Evolutionary conservation across 2,797 vertebrate species (phyloP), one percentile per base, ranked within the genome.

Genomic region (Sphaeramia orbicularis): DNA sequence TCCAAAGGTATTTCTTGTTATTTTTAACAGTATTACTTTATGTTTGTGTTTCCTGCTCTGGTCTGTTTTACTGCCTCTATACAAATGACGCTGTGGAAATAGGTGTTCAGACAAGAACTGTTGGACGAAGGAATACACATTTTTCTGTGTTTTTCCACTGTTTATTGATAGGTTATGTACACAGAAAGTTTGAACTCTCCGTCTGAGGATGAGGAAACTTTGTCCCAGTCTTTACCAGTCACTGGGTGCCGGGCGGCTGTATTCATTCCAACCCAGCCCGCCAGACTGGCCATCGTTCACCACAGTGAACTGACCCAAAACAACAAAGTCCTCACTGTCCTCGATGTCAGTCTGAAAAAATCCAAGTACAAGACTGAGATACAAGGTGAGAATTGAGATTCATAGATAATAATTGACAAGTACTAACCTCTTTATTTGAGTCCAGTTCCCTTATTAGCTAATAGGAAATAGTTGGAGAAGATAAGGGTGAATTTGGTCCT

Each of bases 251-350:
- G 57, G 52, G 88, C 86, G 9, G 94, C 84, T 32, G 93, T 90
- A 74, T 96, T 94, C 84, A 78, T 92, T 57, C 90, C 94, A 0
- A 75, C 86, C 16, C 86, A 92, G 63, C 84, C 90, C 21, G 86
- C 93, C 76, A 92, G 92, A 64, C 78, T 94, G 81, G 91, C 80
- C 42, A 57, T 91, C 61, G 32, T 93, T 68, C 88, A 91, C 52
- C 13, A 53, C 61, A 71, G 43, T 0, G 18, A 9, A 2, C 36
- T 0, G 6, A 27, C 24, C 5, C 41, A 27, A 6, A 1, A 2
- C 65, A 84, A 87, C 67, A 88, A 65, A 66, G 60, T 55, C 30
- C 81, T 95, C 78, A 87, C 91, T 40, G 85, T 92, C 47, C 88
- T 92, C 3, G 87, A 94, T 66, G 59, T 94, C 71, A 72, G 49